Evolutionary conservation across 1,140 invertebrate genomes (phyloP), one percentile per base, ranked within the genome.

Genomic region (Brachionus rubens): DNA sequence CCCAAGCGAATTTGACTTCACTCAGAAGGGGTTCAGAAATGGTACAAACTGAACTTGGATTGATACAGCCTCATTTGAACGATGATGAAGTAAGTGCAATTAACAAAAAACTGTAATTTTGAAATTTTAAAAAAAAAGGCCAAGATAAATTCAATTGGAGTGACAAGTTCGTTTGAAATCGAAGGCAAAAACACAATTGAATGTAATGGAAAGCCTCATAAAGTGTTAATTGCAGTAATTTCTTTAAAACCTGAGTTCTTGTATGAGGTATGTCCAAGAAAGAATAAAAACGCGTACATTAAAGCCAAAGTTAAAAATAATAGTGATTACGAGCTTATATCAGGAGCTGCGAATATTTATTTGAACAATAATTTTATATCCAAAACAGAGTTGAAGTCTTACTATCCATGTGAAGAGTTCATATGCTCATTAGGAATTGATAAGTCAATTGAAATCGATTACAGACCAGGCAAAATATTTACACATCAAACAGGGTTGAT

Each of bases 351-450:
- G 9, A 83, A 80, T 76, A 82, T 86, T 48, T 86, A 84, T 78
- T 78, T 86, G 26, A 82, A 86, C 77, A 84, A 84, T 77, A 83
- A 78, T 76, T 86, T 87, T 78, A 81, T 86, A 21, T 9, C 70
- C 16, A 72, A 67, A 33, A 67, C 62, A 1, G 40, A 67, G 24
- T 26, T 67, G 36, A 19, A 36, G 10, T 26, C 62, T 5, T 67
- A 67, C 4, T 33, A 33, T 67, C 62, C 62, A 67, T 33, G 40
- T 33, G 52, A 54, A 54, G 52, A 54, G 26, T n/a, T 54, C 9
- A 33, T 28, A 14, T 14, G 26, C n/a, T 54, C 52, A 28, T n/a
- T 54, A 14, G 52, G 85, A 41, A 83, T 85, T 19, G 85, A 86
- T 70, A 80, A 81, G 9, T 78, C 83, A 10, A 78, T 86, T 21